Conservation (phyloP, 2,113 vertebrate genomes). For the Campylomormyrus tamandua region DNA sequence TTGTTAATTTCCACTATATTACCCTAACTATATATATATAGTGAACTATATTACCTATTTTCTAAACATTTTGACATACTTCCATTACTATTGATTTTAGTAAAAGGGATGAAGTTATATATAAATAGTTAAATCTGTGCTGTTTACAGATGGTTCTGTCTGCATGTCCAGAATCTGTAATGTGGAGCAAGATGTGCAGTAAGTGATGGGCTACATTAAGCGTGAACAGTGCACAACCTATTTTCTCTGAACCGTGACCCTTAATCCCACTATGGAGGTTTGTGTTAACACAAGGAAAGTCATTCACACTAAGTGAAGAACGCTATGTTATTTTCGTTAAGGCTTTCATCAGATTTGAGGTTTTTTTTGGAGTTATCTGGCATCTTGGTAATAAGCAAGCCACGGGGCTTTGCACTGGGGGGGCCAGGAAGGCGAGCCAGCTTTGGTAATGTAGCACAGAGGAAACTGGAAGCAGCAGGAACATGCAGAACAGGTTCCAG, state of each 20-base stretch:
- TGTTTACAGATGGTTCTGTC: neutral
- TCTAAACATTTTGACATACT: neutral
- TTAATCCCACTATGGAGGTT: neutral
- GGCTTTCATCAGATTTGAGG: neutral
- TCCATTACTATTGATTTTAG: neutral
- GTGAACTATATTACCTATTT: neutral
- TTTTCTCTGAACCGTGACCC: neutral
- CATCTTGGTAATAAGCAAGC: neutral
- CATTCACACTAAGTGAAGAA: neutral
- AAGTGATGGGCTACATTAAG: neutral
- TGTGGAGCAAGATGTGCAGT: neutral
- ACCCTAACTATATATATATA: too few species aligned
- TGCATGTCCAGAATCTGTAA: neutral
- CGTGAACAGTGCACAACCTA: neutral
- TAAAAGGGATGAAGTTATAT: neutral
- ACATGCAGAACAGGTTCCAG: neutral
- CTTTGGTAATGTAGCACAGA: constrained; percentile 1
- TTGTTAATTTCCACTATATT: neutral
- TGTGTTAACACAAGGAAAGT: neutral
- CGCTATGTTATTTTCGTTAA: neutral
- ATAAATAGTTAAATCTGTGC: neutral
- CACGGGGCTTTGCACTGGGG: neutral
- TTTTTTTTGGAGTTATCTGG: neutral
- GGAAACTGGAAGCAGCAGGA: neutral
- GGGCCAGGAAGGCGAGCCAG: neutral